Conservation (phyloP, 2,888 invertebrate species). For the Rhaphigaster nebulosa region DNA sequence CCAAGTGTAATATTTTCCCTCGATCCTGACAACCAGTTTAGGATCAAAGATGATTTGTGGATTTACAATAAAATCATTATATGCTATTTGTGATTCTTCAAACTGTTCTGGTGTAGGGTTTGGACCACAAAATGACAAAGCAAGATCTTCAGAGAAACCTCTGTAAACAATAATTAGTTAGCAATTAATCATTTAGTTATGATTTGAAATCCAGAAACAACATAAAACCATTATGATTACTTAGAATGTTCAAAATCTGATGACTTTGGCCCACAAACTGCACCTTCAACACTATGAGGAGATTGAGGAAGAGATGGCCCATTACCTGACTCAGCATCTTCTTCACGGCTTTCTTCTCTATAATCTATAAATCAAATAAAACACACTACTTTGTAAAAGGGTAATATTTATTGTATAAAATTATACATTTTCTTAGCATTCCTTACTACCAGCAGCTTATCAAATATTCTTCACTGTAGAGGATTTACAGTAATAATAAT, state of each 20-base stretch:
- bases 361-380: conserved; percentile 25
- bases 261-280: conserved; percentile 76
- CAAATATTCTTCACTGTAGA: no score
- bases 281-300: conserved; percentile 89
- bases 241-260: conserved; percentile 79
- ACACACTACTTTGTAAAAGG: not conserved
- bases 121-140: conserved; percentile 81
- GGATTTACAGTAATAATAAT: no score
- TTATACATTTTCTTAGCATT: not conserved
- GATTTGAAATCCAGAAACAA: not conserved
- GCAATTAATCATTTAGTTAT: not conserved
- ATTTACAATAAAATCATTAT: conserved; percentile 75
- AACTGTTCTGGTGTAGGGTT: conserved; percentile 76
- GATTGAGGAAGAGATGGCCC: conserved; percentile 96
- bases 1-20: conserved; percentile 93
- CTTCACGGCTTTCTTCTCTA: conserved; percentile 73
- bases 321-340: conserved; percentile 96
- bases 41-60: conserved; percentile 79
- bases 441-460: no score
- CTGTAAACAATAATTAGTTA: conserved; percentile 66
- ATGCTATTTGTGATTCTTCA: conserved; percentile 74
- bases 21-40: conserved; percentile 87
- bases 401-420: not conserved
- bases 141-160: conserved; percentile 74
- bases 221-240: conserved; percentile 69